phyloP scores from a whole-genome alignment of 2,113 vertebrate genomes.

The Sula dactylatra region DNA sequence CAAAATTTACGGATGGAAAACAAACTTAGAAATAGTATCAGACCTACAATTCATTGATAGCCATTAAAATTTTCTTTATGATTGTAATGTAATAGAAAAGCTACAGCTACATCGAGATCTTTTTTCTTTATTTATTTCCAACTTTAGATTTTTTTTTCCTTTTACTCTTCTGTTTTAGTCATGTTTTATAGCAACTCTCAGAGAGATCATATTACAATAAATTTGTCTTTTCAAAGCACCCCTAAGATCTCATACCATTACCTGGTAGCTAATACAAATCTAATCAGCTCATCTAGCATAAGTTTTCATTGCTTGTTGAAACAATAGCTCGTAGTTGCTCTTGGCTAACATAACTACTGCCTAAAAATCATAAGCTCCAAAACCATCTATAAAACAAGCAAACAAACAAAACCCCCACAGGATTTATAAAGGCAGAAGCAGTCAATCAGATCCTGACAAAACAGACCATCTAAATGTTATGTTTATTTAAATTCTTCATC shows the following conservation, averaged over 20 bases:
- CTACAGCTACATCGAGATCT: neutral
- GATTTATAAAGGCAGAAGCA: neutral
- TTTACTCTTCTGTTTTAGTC: neutral
- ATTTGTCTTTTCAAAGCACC: neutral
- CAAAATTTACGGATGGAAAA: neutral
- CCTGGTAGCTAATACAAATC: neutral
- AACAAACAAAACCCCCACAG: neutral
- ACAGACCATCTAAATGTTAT: neutral
- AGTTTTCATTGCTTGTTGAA: neutral
- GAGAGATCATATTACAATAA: neutral
- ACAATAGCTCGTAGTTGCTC: neutral
- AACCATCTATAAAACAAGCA: neutral
- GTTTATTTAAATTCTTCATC: constrained; percentile 48
- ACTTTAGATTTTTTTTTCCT: neutral
- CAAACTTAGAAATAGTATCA: neutral
- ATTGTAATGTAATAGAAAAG: neutral
- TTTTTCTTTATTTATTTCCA: neutral
- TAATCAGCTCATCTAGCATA: neutral
- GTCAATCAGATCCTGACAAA: neutral
- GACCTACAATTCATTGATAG: neutral
- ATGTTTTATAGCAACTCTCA: neutral
- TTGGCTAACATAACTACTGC: neutral
- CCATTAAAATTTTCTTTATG: neutral
- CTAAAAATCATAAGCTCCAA: neutral
- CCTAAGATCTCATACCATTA: neutral